Base-by-base conservation (phyloP, 2,797 vertebrate genomes). In the Euthynnus affinis region DNA sequence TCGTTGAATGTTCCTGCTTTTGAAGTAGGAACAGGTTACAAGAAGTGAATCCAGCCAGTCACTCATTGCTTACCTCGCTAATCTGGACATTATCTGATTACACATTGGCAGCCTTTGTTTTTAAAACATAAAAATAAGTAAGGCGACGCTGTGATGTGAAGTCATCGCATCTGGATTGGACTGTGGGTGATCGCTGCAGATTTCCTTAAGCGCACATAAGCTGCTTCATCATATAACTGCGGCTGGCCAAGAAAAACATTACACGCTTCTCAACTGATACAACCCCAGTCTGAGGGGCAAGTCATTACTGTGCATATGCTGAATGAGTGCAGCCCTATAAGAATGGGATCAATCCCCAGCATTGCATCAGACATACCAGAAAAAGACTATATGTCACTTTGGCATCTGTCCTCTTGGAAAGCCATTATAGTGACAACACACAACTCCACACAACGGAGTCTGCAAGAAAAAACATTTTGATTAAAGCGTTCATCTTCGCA, bases 131-230 rank as follows among this genome's bases (percentile, higher is more conserved):
- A 63, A 56, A 63, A 48, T 74, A 53, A 2, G 46, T 58, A 46
- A 77, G 40, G 18, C 25, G 25, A 75, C 25, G 1, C 72, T 57
- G 17, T 44, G 64, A 52, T 44, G 69, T 80, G 82, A 87, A 53
- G 84, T 88, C 70, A 74, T 32, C 22, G 4, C 85, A 86, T 82
- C 66, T 87, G 84, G 80, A 77, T 48, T 6, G 65, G 66, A 59
- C 67, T 18, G 23, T 5, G 18, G 55, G 37, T 9, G 1, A 64
- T 53, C 0, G 42, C 59, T 22, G 60, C 56, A 74, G 73, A 86
- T 77, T 80, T 62, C 46, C 68, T 75, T 73, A 67, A 85, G 71
- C 73, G 5, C 76, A 74, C 71, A 76, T 85, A 84, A 89, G 85
- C 86, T 78, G 74, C 86, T 88, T 49, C 86, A 75, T 89, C 84